Conservation (phyloP, 2,797 vertebrate species). For the Pipistrellus pygmaeus region DNA sequence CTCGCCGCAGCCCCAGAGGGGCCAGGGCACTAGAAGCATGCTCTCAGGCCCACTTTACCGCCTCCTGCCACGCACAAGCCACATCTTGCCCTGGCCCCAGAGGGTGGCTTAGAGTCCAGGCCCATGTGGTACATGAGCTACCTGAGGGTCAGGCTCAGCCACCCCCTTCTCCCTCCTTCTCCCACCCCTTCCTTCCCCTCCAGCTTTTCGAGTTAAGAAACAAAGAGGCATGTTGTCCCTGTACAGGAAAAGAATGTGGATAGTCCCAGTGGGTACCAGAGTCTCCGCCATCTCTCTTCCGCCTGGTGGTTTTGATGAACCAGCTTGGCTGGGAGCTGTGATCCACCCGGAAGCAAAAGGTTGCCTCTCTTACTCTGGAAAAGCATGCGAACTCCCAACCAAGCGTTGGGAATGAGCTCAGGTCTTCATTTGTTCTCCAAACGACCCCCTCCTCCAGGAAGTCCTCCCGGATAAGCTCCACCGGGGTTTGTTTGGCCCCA, state of each 20-base stretch:
- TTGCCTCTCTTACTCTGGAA: slow-evolving; percentile 40
- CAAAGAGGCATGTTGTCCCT: background rate
- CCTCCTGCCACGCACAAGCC: background rate
- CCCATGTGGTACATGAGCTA: background rate
- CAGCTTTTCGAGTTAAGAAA: background rate
- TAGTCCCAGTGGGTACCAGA: background rate
- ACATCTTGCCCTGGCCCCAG: background rate
- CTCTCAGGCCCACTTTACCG: background rate
- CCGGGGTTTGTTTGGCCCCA: background rate
- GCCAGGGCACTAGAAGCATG: background rate
- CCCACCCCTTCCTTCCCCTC: background rate
- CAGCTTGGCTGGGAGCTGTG: background rate
- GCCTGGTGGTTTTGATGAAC: background rate
- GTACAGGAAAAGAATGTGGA: background rate
- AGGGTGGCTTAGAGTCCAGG: background rate
- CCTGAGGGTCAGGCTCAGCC: background rate
- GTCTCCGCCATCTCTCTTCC: background rate
- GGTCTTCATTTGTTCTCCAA: slow-evolving; percentile 26
- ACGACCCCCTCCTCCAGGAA: background rate
- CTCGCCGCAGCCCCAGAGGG: background rate
- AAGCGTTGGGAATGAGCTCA: background rate
- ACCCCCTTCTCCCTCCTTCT: background rate
- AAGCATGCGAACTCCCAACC: background rate
- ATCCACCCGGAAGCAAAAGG: background rate
- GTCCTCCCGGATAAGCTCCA: background rate